phyloP scores from a whole-genome alignment of 2,888 invertebrate genomes.

The Oxyscelio sp. region DNA sequence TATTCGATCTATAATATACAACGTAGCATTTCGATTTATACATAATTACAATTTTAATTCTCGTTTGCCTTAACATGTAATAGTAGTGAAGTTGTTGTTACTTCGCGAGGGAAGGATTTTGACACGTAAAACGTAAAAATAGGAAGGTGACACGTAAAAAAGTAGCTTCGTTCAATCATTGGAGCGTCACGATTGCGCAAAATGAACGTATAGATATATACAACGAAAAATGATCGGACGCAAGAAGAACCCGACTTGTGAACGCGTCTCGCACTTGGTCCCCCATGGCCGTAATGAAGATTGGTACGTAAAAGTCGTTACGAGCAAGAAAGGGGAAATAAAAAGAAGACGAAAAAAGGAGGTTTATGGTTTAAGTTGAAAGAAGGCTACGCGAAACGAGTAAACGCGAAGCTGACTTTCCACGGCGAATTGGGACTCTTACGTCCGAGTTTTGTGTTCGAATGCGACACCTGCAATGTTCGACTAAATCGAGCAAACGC shows the following conservation, averaged over 20 bases:
- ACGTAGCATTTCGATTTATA: constrained; percentile 88
- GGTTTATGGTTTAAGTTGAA: constrained; percentile 67
- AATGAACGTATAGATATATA: constrained; percentile 49
- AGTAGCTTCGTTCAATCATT: constrained; percentile 71
- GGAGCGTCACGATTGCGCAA: constrained; percentile 52
- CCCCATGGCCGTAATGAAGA: constrained; percentile 50
- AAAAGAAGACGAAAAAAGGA: constrained; percentile 56
- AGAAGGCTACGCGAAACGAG: constrained; percentile 63
- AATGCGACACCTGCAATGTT: constrained; percentile 74
- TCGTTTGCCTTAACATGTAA: constrained; percentile 82
- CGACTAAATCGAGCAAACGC: constrained; percentile 83
- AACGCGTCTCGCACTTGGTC: constrained; percentile 54
- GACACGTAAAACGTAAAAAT: constrained; percentile 78
- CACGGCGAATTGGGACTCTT: constrained; percentile 60
- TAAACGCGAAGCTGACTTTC: constrained; percentile 52
- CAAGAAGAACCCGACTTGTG: constrained; percentile 49
- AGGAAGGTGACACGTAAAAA: constrained; percentile 79
- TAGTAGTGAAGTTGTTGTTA: constrained; percentile 83
- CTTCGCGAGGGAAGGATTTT: constrained; percentile 78
- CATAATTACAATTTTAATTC: constrained; percentile 88
- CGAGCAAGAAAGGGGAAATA: constrained; percentile 27
- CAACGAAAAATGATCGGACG: constrained; percentile 64
- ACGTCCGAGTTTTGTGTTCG: constrained; percentile 53
- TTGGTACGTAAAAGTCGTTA: constrained; percentile 50
- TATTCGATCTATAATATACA: constrained; percentile 89